Percentiles rank a stretch among this genome's conserved stretches.
These are phyloP conservation scores for Neoscelio sp. DNA, from an alignment of 2,888 invertebrate species.

Conservation along the genomic window DNA sequence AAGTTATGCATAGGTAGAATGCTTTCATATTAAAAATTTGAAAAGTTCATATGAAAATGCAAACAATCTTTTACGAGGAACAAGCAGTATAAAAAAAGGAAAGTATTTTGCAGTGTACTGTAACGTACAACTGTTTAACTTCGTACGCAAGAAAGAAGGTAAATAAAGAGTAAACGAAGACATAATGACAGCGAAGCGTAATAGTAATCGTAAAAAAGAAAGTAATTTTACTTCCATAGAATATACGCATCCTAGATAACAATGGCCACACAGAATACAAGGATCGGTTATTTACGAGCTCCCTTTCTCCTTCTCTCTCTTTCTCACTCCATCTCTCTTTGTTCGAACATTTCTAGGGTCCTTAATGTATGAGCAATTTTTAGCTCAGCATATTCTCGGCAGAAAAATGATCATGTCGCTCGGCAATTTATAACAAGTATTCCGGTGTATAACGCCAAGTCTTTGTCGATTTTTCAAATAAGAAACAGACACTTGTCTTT, in stretches of 20 bases:
- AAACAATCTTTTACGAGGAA: conserved; percentile 52
- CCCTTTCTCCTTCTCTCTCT: conserved; percentile 23
- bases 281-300: conserved; percentile 66
- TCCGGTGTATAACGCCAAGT: too few species aligned
- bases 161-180: conserved; percentile 60
- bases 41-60: conserved; percentile 48
- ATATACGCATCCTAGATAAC: conserved; percentile 56
- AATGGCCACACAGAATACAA: conserved; percentile 54
- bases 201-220: conserved; percentile 59
- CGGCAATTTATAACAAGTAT: too few species aligned
- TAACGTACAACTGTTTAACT: conserved; percentile 51
- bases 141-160: conserved; percentile 40
- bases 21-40: conserved; percentile 57
- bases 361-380: too few species aligned
- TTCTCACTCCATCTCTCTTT: too few species aligned
- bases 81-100: conserved; percentile 19
- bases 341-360: too few species aligned
- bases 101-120: conserved; percentile 37
- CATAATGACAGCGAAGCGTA: conserved; percentile 61
- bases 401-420: too few species aligned
- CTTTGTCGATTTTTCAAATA: too few species aligned
- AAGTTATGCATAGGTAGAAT: conserved; percentile 52
- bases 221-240: conserved; percentile 53
- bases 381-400: too few species aligned
- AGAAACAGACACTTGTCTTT: too few species aligned